Percentiles rank a stretch among this genome's conserved stretches.
Conservation (phyloP, 37 sponge, comb jelly and placozoan species). For the Chondrilla cf. caribensis region DNA sequence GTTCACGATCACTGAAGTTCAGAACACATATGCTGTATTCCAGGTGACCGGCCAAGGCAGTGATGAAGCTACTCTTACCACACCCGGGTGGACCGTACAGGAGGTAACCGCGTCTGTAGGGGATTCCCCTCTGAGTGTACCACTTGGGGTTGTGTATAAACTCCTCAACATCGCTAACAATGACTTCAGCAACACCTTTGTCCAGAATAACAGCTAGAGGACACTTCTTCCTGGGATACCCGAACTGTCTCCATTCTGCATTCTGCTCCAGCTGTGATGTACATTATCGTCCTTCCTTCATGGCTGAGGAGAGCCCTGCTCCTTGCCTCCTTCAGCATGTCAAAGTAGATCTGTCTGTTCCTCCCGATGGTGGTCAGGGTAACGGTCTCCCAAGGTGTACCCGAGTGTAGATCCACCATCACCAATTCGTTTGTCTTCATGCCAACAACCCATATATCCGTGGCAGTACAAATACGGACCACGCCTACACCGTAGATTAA, state of each 20-base stretch:
- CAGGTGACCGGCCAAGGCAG: slow-evolving; percentile 73
- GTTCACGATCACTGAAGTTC: slow-evolving; percentile 73
- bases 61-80: slow-evolving; percentile 94
- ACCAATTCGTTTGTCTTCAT: too few species aligned
- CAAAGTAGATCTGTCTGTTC: slow-evolving; percentile 40
- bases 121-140: slow-evolving; percentile 83
- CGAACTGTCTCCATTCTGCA: slow-evolving; percentile 94
- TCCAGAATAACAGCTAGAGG: slow-evolving; percentile 82
- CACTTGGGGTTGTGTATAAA: slow-evolving; percentile 73
- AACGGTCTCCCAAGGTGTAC: slow-evolving; percentile 78
- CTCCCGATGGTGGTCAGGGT: slow-evolving; percentile 67
- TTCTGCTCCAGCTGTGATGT: slow-evolving; percentile 69
- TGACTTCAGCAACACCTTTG: slow-evolving; percentile 47
- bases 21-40: slow-evolving; percentile 89
- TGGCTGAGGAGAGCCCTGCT: slow-evolving; percentile 48
- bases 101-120: slow-evolving; percentile 87
- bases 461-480: too few species aligned
- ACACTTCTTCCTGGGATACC: slow-evolving; percentile 72
- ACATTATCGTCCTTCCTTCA: slow-evolving; percentile 79
- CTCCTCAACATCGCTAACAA: slow-evolving; percentile 71
- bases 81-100: slow-evolving; percentile 91
- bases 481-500: too few species aligned
- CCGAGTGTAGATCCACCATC: slow-evolving; percentile 54
- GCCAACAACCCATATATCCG: too few species aligned
- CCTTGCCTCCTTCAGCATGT: slow-evolving; percentile 72